Evolutionary conservation across 37 sponge, comb jelly and placozoan genomes (phyloP), one percentile per base, ranked within the genome.

Genomic region (Lycopodina hypogea): DNA sequence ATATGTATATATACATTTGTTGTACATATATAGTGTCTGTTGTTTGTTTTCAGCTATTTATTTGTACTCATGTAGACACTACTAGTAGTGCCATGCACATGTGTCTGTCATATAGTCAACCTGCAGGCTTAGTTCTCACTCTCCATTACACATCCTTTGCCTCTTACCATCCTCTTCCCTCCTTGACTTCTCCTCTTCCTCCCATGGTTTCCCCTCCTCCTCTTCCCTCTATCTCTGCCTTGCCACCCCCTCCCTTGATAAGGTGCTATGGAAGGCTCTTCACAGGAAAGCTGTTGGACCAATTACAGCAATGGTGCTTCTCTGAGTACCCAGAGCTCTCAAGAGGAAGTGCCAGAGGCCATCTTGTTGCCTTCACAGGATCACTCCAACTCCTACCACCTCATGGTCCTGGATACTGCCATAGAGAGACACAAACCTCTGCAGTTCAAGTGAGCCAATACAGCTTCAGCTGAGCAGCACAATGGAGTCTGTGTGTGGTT

Each of bases 291-390:
- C 56, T 45, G 18, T n/a, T 72, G 76, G 69, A 45, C 68, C 0
- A 22, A 32, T 36, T 42, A 70, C 37, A 60, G 70, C 9, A 42
- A 42, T 45, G 68, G 68, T 9, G 56, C 26, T 11, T 73, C 74
- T 11, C 39, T 68, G 33, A 87, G 87, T 59, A 51, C 81, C 37
- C 78, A 87, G 61, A 87, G 87, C 77, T 87, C 87, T 0, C 87
- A 87, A 70, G 82, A 87, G 37, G 87, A 87, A 32, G 56, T 70
- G n/a, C 81, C 82, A 23, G 82, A 87, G 35, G 77, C 32, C 2
- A 50, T 72, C 29, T 12, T 85, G 61, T 21, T 38, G 17, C 67
- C 51, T 23, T 40, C 61, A 29, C 41, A 21, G 7, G 87, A 79
- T 36, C 56, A 67, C 50, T 22, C 76, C 29, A 30, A 42, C 26